Percentiles rank a stretch among this genome's conserved stretches.
Conservation (phyloP, 2,888 invertebrate genomes). For the Cryptocheilus praepositus region DNA sequence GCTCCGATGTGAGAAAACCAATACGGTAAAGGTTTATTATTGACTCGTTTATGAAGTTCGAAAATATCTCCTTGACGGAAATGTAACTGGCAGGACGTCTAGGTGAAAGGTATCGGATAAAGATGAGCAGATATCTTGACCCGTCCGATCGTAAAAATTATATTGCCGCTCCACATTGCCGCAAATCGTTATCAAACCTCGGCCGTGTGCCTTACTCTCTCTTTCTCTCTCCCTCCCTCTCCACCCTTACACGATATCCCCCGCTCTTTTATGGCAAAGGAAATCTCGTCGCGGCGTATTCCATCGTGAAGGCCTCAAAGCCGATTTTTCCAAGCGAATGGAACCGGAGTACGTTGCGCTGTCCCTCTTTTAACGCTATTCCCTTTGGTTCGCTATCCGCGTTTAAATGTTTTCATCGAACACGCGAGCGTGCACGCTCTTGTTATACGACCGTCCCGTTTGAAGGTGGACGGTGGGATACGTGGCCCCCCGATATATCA, state of each 20-base stretch:
- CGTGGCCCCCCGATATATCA: neutral
- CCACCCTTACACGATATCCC: slow-evolving; percentile 19
- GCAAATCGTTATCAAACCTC: neutral
- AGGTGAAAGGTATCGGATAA: neutral
- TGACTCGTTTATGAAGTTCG: too few relatives aligned
- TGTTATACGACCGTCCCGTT: slow-evolving; percentile 1
- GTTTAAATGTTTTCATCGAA: slow-evolving; percentile 22
- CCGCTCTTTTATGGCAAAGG: slow-evolving; percentile 25
- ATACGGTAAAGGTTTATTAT: too few relatives aligned
- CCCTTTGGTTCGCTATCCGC: slow-evolving; percentile 21
- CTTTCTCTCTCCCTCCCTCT: neutral
- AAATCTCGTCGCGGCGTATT: slow-evolving; percentile 25
- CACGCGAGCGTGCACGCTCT: slow-evolving; percentile 14
- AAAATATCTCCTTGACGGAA: too few relatives aligned
- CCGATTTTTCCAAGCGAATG: slow-evolving; percentile 29
- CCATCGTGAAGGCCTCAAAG: slow-evolving; percentile 24
- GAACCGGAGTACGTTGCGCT: slow-evolving; percentile 2
- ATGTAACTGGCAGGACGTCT: too few relatives aligned
- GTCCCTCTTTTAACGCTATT: slow-evolving; percentile 30
- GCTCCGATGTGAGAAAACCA: too few relatives aligned
- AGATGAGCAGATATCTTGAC: neutral
- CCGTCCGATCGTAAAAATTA: slow-evolving; percentile 8
- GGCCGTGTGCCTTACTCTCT: neutral
- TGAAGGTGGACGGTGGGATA: neutral
- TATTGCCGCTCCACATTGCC: neutral